Conservation (phyloP, 2,888 invertebrate genomes). For the Lycocerus yunnanus region DNA sequence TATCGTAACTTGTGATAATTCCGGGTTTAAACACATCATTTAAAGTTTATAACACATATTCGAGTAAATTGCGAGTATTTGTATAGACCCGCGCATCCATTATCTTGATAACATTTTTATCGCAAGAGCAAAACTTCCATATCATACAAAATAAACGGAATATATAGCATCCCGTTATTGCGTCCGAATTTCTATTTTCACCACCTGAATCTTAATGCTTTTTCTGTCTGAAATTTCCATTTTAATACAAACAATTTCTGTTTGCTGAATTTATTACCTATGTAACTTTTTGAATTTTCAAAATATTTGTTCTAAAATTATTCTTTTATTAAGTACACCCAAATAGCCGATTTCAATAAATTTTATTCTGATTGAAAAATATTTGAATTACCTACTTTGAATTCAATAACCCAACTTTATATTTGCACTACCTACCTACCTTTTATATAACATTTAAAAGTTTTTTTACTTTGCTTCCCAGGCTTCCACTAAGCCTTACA, state of each 20-base stretch:
- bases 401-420: neutral
- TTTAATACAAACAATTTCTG: neutral
- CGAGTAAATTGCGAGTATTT: neutral
- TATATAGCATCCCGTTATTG: neutral
- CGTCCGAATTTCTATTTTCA: neutral
- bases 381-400: neutral
- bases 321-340: neutral
- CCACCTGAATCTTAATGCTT: neutral
- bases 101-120: neutral
- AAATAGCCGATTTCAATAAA: neutral
- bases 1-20: neutral
- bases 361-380: neutral
- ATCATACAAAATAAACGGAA: neutral
- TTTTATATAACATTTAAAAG: neutral
- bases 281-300: neutral
- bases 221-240: neutral
- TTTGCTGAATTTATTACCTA: no score
- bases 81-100: neutral
- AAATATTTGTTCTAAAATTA: neutral
- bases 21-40: neutral
- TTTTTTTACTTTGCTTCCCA: neutral
- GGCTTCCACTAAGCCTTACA: neutral
- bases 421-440: neutral
- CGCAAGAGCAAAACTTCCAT: neutral
- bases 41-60: neutral